Percentiles rank a stretch among this genome's conserved stretches.
Evolutionary conservation across 2,797 vertebrate genomes (phyloP).

Genomic region (Poecilia gillii): DNA sequence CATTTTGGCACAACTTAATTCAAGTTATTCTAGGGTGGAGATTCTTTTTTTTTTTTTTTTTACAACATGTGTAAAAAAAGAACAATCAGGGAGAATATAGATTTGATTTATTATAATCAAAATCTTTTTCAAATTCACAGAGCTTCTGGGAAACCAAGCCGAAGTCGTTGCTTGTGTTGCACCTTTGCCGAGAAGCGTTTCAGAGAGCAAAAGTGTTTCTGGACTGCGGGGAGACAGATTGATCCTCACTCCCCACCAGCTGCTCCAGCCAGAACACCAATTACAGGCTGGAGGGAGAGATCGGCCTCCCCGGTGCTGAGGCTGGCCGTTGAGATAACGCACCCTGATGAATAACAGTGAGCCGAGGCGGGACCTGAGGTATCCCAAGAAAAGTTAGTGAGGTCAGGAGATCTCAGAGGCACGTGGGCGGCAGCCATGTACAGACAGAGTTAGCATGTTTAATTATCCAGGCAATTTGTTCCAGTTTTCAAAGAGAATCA

Average conservation of each 20-base stretch:
- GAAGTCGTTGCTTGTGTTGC: slow-evolving; percentile 9
- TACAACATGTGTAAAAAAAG: slow-evolving; percentile 4
- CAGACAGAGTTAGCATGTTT: background rate
- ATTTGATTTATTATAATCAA: slow-evolving; percentile 49
- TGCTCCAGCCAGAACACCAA: slow-evolving; percentile 47
- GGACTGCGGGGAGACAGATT: slow-evolving; percentile 31
- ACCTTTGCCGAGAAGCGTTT: slow-evolving; percentile 27
- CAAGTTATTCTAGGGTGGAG: slow-evolving; percentile 19
- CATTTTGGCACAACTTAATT: slow-evolving; percentile 45
- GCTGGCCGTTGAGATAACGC: slow-evolving; percentile 35
- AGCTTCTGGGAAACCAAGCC: slow-evolving; percentile 15
- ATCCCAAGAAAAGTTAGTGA: slow-evolving; percentile 1
- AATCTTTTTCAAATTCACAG: slow-evolving; percentile 23
- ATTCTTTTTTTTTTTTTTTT: slow-evolving; percentile 8
- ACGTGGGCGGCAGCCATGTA: background rate
- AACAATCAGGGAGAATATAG: slow-evolving; percentile 25
- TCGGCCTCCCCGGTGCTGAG: slow-evolving; percentile 31
- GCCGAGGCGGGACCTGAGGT: slow-evolving; percentile 3
- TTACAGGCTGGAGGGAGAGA: slow-evolving; percentile 44
- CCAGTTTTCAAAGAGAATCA: background rate
- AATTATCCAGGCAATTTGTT: background rate
- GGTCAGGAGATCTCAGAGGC: slow-evolving; percentile 16
- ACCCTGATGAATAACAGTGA: slow-evolving; percentile 33
- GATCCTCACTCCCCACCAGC: slow-evolving; percentile 41
- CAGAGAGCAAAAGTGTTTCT: slow-evolving; percentile 15